Percentiles rank a stretch among this genome's conserved stretches.
phyloP scores from a whole-genome alignment of 2,797 vertebrate genomes.

The Rachycentron canadum region DNA sequence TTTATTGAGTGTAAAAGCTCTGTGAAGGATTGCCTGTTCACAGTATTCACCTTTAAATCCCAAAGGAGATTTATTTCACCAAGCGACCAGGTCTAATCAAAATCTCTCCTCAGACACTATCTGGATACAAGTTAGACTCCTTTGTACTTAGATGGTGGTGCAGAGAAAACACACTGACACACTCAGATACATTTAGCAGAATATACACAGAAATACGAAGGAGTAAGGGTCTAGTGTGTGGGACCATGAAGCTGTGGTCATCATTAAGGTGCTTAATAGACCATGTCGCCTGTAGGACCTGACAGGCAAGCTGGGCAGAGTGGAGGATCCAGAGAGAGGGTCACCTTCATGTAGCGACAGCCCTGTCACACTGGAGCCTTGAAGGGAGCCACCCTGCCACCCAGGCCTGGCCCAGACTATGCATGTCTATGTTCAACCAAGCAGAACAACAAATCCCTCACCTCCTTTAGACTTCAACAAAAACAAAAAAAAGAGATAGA shows the following conservation, averaged over 20 bases:
- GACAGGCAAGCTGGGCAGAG: slow-evolving; percentile 71
- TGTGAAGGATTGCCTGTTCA: slow-evolving; percentile 64
- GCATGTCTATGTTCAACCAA: slow-evolving; percentile 74
- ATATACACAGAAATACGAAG: slow-evolving; percentile 34
- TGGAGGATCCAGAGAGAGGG: slow-evolving; percentile 72
- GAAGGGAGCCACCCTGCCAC: slow-evolving; percentile 67
- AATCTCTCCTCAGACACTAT: slow-evolving; percentile 44
- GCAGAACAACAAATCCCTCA: slow-evolving; percentile 74
- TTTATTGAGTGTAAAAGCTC: slow-evolving; percentile 73
- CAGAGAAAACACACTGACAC: slow-evolving; percentile 25
- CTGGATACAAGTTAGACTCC: slow-evolving; percentile 42
- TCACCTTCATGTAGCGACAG: slow-evolving; percentile 84
- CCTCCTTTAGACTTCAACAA: slow-evolving; percentile 52
- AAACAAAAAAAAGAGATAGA: slow-evolving; percentile 36
- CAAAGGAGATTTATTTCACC: slow-evolving; percentile 65
- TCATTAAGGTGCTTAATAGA: slow-evolving; percentile 87
- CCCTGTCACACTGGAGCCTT: slow-evolving; percentile 76
- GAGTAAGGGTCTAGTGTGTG: slow-evolving; percentile 44
- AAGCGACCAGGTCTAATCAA: slow-evolving; percentile 56
- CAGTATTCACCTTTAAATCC: slow-evolving; percentile 71
- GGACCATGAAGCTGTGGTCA: slow-evolving; percentile 72
- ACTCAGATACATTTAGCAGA: slow-evolving; percentile 15
- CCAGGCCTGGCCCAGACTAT: slow-evolving; percentile 63
- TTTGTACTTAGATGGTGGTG: slow-evolving; percentile 13
- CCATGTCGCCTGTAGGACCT: slow-evolving; percentile 77